A percentile compares a stretch with the other conserved stretches of the same genome.
Conservation (phyloP, 2,888 invertebrate species). For the Drosophila kanekoi region DNA sequence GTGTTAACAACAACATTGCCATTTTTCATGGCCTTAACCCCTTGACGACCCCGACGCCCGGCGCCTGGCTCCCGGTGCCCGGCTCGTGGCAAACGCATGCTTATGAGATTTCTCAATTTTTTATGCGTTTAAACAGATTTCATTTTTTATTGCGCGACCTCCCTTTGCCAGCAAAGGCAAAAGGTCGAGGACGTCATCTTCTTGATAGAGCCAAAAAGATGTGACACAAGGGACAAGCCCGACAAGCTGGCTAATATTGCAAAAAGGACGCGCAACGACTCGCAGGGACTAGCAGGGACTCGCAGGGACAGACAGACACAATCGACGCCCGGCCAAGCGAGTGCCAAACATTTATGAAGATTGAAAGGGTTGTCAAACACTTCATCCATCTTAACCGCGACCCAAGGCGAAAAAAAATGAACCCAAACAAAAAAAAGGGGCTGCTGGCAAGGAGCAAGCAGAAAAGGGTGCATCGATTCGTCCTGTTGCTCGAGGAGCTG, state of each 20-base stretch:
- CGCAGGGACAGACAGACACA: conserved; percentile 37
- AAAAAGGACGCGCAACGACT: conserved; percentile 3
- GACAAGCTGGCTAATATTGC: conserved; percentile 72
- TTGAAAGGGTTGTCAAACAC: conserved; percentile 84
- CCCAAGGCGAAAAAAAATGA: conserved; percentile 9
- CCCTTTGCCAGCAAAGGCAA: conserved; percentile 47
- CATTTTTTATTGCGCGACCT: conserved; percentile 69
- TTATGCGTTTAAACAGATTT: conserved; percentile 83
- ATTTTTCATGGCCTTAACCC: conserved; percentile 70
- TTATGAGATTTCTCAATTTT: conserved; percentile 83
- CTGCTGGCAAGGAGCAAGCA: conserved; percentile 13
- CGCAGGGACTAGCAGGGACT: background rate
- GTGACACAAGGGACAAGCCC: conserved; percentile 72
- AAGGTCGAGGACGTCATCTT: conserved; percentile 60
- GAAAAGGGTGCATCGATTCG: conserved; percentile 52
- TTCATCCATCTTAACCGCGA: conserved; percentile 79
- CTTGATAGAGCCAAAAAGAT: conserved; percentile 75
- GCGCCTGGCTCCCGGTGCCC: conserved; percentile 30
- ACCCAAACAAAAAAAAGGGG: conserved; percentile 34
- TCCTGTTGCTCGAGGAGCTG: conserved; percentile 53
- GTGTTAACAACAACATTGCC: conserved; percentile 82
- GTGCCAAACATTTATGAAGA: conserved; percentile 83
- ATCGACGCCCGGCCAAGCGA: conserved; percentile 64
- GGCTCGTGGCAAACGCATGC: conserved; percentile 78
- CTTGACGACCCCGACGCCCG: conserved; percentile 22